Conservation (phyloP, 2,888 invertebrate species). For the Corbicula japonica region DNA sequence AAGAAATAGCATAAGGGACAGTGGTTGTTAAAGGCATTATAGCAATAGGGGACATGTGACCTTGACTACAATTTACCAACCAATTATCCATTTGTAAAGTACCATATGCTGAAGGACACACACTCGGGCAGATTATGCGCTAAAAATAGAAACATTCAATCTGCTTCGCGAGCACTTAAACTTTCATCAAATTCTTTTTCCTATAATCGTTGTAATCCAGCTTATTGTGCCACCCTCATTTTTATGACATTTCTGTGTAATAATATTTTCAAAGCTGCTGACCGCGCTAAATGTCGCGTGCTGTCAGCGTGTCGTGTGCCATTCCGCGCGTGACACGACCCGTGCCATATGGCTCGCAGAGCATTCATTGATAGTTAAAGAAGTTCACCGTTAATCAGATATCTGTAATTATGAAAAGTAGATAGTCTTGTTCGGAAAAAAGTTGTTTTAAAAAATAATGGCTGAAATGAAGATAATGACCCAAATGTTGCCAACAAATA, state of each 20-base stretch:
- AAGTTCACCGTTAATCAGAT: background rate
- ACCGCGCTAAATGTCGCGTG: conserved; percentile 32
- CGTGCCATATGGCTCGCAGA: conserved; percentile 37
- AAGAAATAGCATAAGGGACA: conserved; percentile 11
- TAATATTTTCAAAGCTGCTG: conserved; percentile 24
- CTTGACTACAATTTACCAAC: background rate
- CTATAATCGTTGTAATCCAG: conserved; percentile 2
- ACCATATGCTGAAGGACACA: conserved; percentile 21
- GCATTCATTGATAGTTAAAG: background rate
- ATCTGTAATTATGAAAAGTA: background rate
- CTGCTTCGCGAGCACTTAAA: conserved; percentile 18
- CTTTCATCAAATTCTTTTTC: conserved; percentile 22
- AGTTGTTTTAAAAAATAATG: background rate
- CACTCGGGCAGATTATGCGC: conserved; percentile 5
- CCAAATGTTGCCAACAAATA: no score
- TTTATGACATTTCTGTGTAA: conserved; percentile 23
- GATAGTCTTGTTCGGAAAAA: background rate
- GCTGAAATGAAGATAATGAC: no score
- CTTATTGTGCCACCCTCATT: conserved; percentile 1
- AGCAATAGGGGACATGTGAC: conserved; percentile 38
- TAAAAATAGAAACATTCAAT: conserved; percentile 13
- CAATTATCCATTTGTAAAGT: background rate
- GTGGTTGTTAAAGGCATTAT: conserved; percentile 5
- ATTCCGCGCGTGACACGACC: conserved; percentile 33
- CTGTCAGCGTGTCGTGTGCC: conserved; percentile 38